These are phyloP conservation scores for Corythaeola cristata DNA, from an alignment of 2,113 vertebrate species.

Conservation along the genomic window DNA sequence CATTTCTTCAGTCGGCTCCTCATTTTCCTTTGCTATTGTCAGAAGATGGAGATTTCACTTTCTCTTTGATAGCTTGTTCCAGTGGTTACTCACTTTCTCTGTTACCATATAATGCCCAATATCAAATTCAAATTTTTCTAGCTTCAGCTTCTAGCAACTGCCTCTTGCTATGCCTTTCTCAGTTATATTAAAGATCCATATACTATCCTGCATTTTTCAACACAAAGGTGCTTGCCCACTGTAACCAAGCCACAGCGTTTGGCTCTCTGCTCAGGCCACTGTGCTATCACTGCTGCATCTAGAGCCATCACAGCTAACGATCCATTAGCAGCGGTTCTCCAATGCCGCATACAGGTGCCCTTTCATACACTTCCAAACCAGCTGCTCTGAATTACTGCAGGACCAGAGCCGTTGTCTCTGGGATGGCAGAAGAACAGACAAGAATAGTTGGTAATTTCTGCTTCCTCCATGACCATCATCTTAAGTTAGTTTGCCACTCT, in stretches of 20 bases:
- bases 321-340: not conserved
- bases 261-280: not conserved
- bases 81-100: not conserved
- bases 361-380: not conserved
- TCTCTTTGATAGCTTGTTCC: not conserved
- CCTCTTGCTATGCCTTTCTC: not conserved
- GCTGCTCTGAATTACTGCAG: not conserved
- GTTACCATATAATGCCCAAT: not conserved
- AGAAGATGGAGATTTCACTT: not conserved
- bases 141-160: not conserved
- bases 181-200: not conserved
- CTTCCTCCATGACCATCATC: not conserved
- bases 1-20: not conserved
- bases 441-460: not conserved
- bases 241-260: not conserved
- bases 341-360: not conserved
- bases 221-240: not conserved
- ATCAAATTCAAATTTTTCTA: not conserved
- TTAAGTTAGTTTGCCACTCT: not conserved
- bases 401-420: not conserved
- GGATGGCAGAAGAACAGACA: not conserved
- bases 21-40: not conserved
- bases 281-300: not conserved
- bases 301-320: not conserved
- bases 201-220: not conserved